Base-by-base conservation (phyloP, 2,888 invertebrate genomes). In the Petrolisthes manimaculis region DNA sequence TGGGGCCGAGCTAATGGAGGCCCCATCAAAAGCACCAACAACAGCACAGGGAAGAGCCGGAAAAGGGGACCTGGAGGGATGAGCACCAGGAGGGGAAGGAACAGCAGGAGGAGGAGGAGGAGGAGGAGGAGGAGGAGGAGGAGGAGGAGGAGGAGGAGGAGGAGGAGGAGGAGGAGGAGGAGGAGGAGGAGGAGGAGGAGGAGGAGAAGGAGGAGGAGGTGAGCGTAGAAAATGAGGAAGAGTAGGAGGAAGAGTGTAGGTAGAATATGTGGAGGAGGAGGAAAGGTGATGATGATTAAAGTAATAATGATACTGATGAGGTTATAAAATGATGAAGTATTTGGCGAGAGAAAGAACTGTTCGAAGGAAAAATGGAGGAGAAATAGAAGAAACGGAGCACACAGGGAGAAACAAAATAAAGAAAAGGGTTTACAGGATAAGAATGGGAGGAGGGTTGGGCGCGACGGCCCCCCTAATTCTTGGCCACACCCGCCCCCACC, bases 401-500 rank as follows among this genome's bases (percentile, higher is more conserved):
- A 37, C 37, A 37, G 37, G 37, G 37, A 37, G 37, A 37, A 37
- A 37, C 37, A 37, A 2, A 37, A 37, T 37, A 37, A 37, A 18
- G 61, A 61, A 61, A 18, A 18, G 61, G 61, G 18, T 1, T 12
- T 18, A 61, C 9, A 61, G 9, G 61, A 61, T 18, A 61, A 18
- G 18, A 61, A 18, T 61, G 9, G 61, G 9, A 12, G 37, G 37
- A 37, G 37, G 37, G 37, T 37, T 37, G 18, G 80, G 21, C 55
- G 51, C 37, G 37, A 37, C 37, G 37, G 37, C 37, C 37, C 37
- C 37, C 37, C 37, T 37, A 37, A 37, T 37, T 37, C 37, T 37
- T 37, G 74, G 53, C 83, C 87, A 83, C 87, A 83, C 80, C 88
- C 88, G 67, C 88, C 88, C 79, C 86, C 84, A 54, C 79, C 88